Conservation (phyloP, 2,888 invertebrate species). For the Sphaerophoria rueppellii region DNA sequence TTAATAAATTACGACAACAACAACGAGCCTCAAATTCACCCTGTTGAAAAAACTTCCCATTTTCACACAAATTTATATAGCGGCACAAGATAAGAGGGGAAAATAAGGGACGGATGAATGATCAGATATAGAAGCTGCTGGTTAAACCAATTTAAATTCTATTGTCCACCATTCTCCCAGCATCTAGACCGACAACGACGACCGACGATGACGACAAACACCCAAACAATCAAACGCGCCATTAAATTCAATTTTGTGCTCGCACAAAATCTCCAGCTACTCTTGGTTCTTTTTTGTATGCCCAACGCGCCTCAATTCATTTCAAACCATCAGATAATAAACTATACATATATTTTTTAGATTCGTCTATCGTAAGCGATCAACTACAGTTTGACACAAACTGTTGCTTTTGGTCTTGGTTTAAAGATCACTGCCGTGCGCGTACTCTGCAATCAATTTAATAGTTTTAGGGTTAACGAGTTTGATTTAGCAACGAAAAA, state of each 20-base stretch:
- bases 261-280: not conserved
- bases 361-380: slow-evolving; percentile 7
- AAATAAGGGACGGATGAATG: not conserved
- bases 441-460: slow-evolving; percentile 58
- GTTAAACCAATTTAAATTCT: slow-evolving; percentile 66
- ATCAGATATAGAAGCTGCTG: slow-evolving; percentile 40
- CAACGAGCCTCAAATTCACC: slow-evolving; percentile 42
- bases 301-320: slow-evolving; percentile 28
- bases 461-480: slow-evolving; percentile 70
- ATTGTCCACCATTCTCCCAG: slow-evolving; percentile 53
- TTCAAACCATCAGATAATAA: slow-evolving; percentile 29
- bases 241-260: slow-evolving; percentile 65
- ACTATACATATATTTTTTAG: too few relatives aligned
- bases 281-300: not conserved
- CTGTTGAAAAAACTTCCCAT: slow-evolving; percentile 41
- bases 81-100: not conserved
- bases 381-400: slow-evolving; percentile 30
- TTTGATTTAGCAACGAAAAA: slow-evolving; percentile 53
- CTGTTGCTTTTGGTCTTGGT: not conserved
- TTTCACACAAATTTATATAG: slow-evolving; percentile 25
- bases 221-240: slow-evolving; percentile 63
- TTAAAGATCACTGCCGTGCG: slow-evolving; percentile 17
- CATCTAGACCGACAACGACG: slow-evolving; percentile 28
- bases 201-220: too few relatives aligned
- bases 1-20: slow-evolving; percentile 42